A percentile compares a stretch with the other conserved stretches of the same genome.
phyloP scores from a whole-genome alignment of 2,113 vertebrate genomes.

The Prietella phreatophila region DNA sequence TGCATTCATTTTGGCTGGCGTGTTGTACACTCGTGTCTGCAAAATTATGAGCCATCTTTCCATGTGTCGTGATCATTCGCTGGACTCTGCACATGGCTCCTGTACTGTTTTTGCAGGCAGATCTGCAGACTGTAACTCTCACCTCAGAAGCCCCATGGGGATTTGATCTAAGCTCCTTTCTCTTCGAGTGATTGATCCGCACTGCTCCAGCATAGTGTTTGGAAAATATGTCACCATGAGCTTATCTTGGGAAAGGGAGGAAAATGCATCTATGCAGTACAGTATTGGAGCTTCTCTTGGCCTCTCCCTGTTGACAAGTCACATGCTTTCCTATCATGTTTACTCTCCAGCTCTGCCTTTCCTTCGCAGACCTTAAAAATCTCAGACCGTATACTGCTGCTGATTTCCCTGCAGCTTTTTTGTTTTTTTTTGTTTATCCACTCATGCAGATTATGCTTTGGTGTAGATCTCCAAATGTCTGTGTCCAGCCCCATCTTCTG shows the following conservation, averaged over 20 bases:
- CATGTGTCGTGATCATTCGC: constrained; percentile 18
- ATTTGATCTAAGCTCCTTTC: constrained; percentile 7
- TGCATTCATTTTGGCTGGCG: neutral
- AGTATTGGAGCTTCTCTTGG: neutral
- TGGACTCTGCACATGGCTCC: constrained; percentile 17
- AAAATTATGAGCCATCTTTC: neutral
- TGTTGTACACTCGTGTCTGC: neutral
- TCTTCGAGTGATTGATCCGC: constrained; percentile 38
- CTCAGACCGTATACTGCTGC: constrained; percentile 2
- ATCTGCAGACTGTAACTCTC: constrained; percentile 44
- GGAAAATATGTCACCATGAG: neutral
- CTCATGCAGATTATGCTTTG: constrained; percentile 1
- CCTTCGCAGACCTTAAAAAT: constrained; percentile 12
- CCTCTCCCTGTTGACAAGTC: constrained; percentile 35
- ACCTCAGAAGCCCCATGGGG: constrained; percentile 13
- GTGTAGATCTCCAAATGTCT: constrained; percentile 47
- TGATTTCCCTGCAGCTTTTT: neutral
- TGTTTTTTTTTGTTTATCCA: neutral
- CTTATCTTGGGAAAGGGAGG: neutral
- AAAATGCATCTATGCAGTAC: neutral
- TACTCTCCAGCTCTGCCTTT: neutral
- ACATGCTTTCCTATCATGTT: neutral
- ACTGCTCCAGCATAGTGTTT: constrained; percentile 9
- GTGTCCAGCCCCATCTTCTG: constrained; percentile 14
- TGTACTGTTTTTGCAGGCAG: constrained; percentile 32